Evolutionary conservation across 2,797 vertebrate genomes (phyloP), one percentile per base, ranked within the genome.

Genomic region (Semotilus atromaculatus): DNA sequence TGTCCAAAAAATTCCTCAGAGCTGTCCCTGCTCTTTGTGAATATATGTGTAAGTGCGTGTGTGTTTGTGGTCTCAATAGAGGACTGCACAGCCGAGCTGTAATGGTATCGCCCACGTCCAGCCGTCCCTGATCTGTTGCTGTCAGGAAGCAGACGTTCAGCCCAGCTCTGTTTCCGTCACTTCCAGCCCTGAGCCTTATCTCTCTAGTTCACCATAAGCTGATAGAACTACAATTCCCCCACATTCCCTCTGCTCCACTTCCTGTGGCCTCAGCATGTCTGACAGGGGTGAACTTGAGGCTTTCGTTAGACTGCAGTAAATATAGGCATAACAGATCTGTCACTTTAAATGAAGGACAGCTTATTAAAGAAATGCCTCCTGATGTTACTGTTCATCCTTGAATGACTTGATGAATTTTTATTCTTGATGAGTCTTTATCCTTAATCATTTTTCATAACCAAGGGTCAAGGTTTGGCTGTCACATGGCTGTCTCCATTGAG

Each of bases 191-290:
- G 82, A 77, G 73, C 88, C 92, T 95, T 95, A 95, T 95, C 94
- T 90, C 89, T 71, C 83, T 87, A 26, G 45, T 55, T 90, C 91
- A 91, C 92, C 90, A 90, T 86, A 84, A 85, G 72, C 90, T 91
- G 93, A 95, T 94, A 96, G 94, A 93, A 96, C 96, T 95, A 96
- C 95, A 94, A 96, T 96, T 96, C 95, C 96, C 95, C 95, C 94
- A 93, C 95, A 95, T 95, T 95, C 94, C 93, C 95, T 92, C 94
- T 93, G 94, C 94, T 92, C 94, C 92, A 95, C 96, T 96, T 97
- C 97, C 97, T 98, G 96, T 96, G 94, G 92, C 94, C 92, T 93
- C 90, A 90, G 90, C 91, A 87, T 92, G 88, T 90, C 89, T 92
- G 89, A 89, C 88, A 79, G 83, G 64, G 43, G 67, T 76, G 70